phyloP scores from a whole-genome alignment of 2,797 vertebrate genomes.

The Urosaurus nigricauda region DNA sequence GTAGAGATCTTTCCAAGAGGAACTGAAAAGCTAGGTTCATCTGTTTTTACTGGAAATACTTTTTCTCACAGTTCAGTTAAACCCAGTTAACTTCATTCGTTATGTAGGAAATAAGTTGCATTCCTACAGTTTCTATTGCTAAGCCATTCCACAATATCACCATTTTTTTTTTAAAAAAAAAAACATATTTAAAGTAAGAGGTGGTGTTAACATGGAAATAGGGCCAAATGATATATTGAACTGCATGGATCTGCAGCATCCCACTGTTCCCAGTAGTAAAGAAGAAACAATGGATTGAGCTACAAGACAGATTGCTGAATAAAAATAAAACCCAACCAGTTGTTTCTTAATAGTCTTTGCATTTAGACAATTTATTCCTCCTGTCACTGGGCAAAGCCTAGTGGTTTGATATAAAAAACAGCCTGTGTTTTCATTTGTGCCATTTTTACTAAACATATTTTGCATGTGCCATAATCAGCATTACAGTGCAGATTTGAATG shows the following conservation, averaged over 20 bases:
- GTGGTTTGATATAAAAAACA: conserved; percentile 54
- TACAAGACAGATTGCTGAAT: conserved; percentile 39
- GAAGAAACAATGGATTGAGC: conserved; percentile 56
- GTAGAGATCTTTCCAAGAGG: conserved; percentile 70
- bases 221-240: conserved; percentile 72
- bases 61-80: conserved; percentile 76
- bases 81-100: conserved; percentile 73
- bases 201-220: conserved; percentile 54
- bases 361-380: conserved; percentile 48
- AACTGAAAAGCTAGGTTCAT: conserved; percentile 73
- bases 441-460: conserved; percentile 40
- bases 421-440: conserved; percentile 56
- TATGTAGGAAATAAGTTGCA: conserved; percentile 72
- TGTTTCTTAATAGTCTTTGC: conserved; percentile 50
- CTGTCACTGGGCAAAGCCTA: not conserved
- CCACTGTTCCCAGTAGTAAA: conserved; percentile 46
- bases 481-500: conserved; percentile 61
- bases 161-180: conserved; percentile 51
- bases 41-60: conserved; percentile 75
- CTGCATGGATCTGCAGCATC: conserved; percentile 61
- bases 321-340: conserved; percentile 69
- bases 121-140: conserved; percentile 74
- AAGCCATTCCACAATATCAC: conserved; percentile 67
- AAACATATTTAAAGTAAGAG: conserved; percentile 53
- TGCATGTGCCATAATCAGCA: conserved; percentile 71